Base-by-base conservation (phyloP, 2,888 invertebrate species). In the Hedychridium roseum region DNA sequence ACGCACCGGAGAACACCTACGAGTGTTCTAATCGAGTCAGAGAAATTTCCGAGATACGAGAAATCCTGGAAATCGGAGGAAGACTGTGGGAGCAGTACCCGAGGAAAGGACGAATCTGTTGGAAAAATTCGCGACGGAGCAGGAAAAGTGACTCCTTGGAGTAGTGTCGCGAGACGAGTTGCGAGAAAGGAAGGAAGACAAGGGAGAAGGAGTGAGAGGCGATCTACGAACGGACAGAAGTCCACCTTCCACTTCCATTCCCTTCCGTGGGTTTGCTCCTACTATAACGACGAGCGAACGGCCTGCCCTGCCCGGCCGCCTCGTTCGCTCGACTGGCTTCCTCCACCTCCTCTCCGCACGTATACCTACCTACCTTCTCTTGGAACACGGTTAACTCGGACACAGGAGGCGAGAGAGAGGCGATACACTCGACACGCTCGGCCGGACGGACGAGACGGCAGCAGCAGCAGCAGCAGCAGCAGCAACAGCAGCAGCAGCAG, bases 211-310 rank as follows among this genome's bases (percentile, higher is more conserved):
- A 17, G 20, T 7, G 23, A 18, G 16, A n/a, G 57, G 48, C 40
- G 51, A 60, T 52, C 57, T 38, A 30, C 40, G 44, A 54, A 57
- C 50, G 57, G 63, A 64, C 61, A 62, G 62, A 64, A 62, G 60
- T 66, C 66, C 71, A 68, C 62, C 68, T 68, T 68, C 71, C 68
- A 68, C 67, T 60, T 63, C 68, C 66, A 64, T 60, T 62, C 61
- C 62, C 65, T 72, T 70, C 67, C 64, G 67, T 68, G 69, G 69
- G 70, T 70, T 67, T 63, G 69, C 71, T 74, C 70, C 70, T 71
- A 70, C 68, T 70, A 69, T 69, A 64, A 65, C 61, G 60, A 66
- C 60, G 60, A 64, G 54, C 65, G 64, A 66, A 64, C 60, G 54
- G 62, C 57, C 62, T 59, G 53, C 53, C 62, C 65, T 57, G 64